Percentiles rank a stretch among this genome's conserved stretches.
phyloP scores from a whole-genome alignment of 2,888 invertebrate species.

The Augochlorella aurata region DNA sequence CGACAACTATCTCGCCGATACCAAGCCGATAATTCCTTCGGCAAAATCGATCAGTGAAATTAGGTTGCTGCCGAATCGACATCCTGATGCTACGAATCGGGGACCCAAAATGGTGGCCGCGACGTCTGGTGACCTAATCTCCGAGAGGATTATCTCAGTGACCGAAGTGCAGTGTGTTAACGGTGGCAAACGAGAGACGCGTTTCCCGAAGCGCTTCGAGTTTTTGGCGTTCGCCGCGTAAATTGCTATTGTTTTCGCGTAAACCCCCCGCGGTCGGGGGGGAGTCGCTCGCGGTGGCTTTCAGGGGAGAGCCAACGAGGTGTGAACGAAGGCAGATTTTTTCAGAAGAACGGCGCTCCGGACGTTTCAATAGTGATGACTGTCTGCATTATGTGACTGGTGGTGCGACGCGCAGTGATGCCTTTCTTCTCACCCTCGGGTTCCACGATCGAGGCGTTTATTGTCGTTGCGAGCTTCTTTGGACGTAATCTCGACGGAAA shows the following conservation, averaged over 20 bases:
- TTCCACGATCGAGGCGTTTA: neutral
- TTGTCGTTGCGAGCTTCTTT: neutral
- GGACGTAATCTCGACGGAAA: neutral
- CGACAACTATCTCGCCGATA: no score
- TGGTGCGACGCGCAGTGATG: neutral
- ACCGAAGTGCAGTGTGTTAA: slow-evolving; percentile 29
- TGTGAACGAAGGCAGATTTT: neutral
- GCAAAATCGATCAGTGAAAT: neutral
- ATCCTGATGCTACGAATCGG: neutral
- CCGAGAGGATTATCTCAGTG: neutral
- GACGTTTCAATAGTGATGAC: slow-evolving; percentile 21
- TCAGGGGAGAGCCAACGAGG: neutral
- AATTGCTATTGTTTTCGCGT: neutral
- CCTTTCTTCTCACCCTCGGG: neutral
- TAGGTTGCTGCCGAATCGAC: neutral
- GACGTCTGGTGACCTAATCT: neutral
- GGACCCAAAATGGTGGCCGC: neutral
- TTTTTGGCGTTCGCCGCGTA: neutral
- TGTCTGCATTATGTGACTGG: neutral
- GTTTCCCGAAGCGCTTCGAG: neutral
- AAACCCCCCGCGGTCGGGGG: neutral
- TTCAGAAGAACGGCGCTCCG: neutral
- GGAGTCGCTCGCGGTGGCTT: neutral
- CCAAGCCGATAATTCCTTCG: neutral
- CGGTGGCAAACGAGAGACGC: neutral